These are phyloP conservation scores for Agrotis ipsilon DNA, from an alignment of 2,888 invertebrate species.

Conservation along the genomic window DNA sequence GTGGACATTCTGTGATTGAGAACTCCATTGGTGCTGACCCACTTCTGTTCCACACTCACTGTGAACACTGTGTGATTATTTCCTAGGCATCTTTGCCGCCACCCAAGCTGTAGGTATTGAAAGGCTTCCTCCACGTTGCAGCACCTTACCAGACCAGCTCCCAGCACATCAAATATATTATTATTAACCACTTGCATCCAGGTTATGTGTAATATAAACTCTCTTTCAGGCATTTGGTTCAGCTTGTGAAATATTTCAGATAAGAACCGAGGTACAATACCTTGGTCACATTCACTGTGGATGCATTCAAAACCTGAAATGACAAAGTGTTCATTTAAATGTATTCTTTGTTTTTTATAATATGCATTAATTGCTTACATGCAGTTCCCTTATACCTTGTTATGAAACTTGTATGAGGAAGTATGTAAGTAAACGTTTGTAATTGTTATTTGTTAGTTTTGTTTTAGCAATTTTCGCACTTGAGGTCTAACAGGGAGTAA, in stretches of 20 bases:
- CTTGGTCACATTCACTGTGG: slow-evolving; percentile 93
- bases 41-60: slow-evolving; percentile 94
- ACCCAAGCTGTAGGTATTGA: slow-evolving; percentile 93
- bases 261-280: slow-evolving; percentile 93
- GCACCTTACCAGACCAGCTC: slow-evolving; percentile 89
- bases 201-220: slow-evolving; percentile 93
- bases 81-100: slow-evolving; percentile 90
- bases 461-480: too few species aligned
- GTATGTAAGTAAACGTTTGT: slow-evolving; percentile 28
- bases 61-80: slow-evolving; percentile 93
- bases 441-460: slow-evolving; percentile 40
- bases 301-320: slow-evolving; percentile 89
- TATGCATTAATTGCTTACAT: too few species aligned
- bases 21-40: slow-evolving; percentile 93
- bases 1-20: slow-evolving; percentile 94
- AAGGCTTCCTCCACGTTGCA: slow-evolving; percentile 94
- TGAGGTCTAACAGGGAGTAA: not conserved
- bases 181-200: slow-evolving; percentile 94
- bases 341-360: not conserved
- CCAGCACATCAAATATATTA: slow-evolving; percentile 92
- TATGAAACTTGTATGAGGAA: slow-evolving; percentile 43
- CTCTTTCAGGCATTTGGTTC: slow-evolving; percentile 92
- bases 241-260: slow-evolving; percentile 93
- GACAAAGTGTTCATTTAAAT: not conserved
- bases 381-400: too few species aligned